Evolutionary conservation across 2,113 vertebrate species (phyloP).

Genomic region (Condylura cristata): DNA sequence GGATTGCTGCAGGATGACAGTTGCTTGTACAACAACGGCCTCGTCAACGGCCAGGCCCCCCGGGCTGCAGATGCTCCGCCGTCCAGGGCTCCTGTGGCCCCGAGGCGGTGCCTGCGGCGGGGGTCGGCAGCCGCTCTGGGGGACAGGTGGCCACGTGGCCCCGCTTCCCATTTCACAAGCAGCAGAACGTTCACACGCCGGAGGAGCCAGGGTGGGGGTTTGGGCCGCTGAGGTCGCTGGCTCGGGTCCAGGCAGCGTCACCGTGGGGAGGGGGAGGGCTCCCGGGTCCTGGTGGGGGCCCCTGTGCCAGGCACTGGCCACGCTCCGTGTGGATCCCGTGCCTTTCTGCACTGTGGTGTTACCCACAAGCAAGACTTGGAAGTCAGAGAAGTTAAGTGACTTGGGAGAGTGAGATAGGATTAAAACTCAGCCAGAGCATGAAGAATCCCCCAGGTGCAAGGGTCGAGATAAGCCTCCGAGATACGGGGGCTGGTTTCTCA

Average conservation of each 20-base stretch:
- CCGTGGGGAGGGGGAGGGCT: not conserved
- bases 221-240: not conserved
- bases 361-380: not conserved
- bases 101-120: fast-evolving
- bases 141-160: not conserved
- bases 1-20: not conserved
- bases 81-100: not conserved
- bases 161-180: not conserved
- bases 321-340: not conserved
- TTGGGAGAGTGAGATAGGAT: not conserved
- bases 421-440: not conserved
- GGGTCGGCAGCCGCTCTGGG: too few relatives aligned
- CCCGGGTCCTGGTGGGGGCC: fast-evolving
- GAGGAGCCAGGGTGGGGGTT: not conserved
- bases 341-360: not conserved
- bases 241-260: not conserved
- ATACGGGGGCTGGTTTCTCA: not conserved
- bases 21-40: not conserved
- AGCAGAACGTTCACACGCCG: not conserved
- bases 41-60: not conserved
- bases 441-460: fast-evolving
- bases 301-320: fast-evolving
- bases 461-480: not conserved
- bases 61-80: not conserved
- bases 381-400: not conserved